Conservation (phyloP, 2,797 vertebrate genomes). For the Podargus strigoides region DNA sequence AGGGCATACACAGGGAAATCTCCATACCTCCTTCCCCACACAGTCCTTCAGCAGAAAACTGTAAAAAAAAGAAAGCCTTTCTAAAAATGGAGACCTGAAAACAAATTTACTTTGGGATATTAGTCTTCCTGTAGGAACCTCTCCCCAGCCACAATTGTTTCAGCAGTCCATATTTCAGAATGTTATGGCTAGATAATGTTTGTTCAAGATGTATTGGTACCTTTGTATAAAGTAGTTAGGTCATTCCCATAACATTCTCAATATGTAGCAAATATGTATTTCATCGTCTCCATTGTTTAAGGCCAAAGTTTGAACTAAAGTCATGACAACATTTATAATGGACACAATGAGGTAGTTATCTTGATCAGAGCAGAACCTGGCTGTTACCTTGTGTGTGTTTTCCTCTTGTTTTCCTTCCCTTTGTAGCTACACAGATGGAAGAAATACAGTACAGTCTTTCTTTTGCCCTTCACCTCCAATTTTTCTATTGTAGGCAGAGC, state of each 20-base stretch:
- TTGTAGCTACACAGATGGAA: not conserved
- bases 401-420: not conserved
- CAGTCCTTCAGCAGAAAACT: not conserved
- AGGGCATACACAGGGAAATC: not conserved
- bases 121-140: slow-evolving; percentile 6
- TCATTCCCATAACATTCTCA: not conserved
- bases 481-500: not conserved
- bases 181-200: not conserved
- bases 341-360: not conserved
- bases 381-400: not conserved
- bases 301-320: not conserved
- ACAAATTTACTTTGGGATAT: not conserved
- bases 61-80: not conserved
- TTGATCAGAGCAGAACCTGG: not conserved
- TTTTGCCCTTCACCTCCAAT: not conserved
- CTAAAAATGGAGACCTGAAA: not conserved
- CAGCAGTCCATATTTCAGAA: not conserved
- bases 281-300: not conserved
- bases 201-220: not conserved
- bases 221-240: not conserved
- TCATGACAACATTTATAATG: not conserved
- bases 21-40: not conserved
- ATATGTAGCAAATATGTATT: not conserved
- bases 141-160: not conserved
- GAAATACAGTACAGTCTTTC: not conserved